phyloP scores from a whole-genome alignment of 1,140 invertebrate species.

The Lepidostoma basale region DNA sequence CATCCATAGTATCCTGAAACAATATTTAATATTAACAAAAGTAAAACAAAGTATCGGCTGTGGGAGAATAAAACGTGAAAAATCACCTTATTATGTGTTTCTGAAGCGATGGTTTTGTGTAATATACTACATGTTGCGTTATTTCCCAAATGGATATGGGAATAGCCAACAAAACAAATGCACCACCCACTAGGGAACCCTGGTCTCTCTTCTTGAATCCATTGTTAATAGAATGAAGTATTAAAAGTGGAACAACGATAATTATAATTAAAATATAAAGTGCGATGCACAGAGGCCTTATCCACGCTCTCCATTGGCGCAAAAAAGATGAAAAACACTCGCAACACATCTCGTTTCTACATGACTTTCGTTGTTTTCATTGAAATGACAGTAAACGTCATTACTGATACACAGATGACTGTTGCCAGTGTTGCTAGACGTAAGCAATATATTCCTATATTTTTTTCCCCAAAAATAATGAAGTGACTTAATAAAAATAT shows the following conservation, averaged over 20 bases:
- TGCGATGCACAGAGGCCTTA: slow-evolving; percentile 80
- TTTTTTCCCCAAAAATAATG: too few species aligned
- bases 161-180: slow-evolving; percentile 88
- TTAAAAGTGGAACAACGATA: slow-evolving; percentile 81
- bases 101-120: slow-evolving; percentile 90
- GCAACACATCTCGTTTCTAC: slow-evolving; percentile 36
- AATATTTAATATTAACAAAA: slow-evolving; percentile 14
- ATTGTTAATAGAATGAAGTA: slow-evolving; percentile 71
- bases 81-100: slow-evolving; percentile 90
- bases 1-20: slow-evolving; percentile 94
- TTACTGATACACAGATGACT: slow-evolving; percentile 1
- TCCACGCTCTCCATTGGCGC: slow-evolving; percentile 85
- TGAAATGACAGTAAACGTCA: slow-evolving; percentile 29
- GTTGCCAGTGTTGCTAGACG: neutral
- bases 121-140: slow-evolving; percentile 91
- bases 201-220: slow-evolving; percentile 76
- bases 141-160: slow-evolving; percentile 95
- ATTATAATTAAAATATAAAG: slow-evolving; percentile 81
- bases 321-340: slow-evolving; percentile 55
- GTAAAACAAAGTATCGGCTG: neutral
- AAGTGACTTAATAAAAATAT: too few species aligned
- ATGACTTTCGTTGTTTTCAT: slow-evolving; percentile 33
- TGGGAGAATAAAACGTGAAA: neutral
- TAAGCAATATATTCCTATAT: too few species aligned
- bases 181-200: slow-evolving; percentile 82